Evolutionary conservation across 2,113 vertebrate species (phyloP).

Genomic region (Butorides virescens): DNA sequence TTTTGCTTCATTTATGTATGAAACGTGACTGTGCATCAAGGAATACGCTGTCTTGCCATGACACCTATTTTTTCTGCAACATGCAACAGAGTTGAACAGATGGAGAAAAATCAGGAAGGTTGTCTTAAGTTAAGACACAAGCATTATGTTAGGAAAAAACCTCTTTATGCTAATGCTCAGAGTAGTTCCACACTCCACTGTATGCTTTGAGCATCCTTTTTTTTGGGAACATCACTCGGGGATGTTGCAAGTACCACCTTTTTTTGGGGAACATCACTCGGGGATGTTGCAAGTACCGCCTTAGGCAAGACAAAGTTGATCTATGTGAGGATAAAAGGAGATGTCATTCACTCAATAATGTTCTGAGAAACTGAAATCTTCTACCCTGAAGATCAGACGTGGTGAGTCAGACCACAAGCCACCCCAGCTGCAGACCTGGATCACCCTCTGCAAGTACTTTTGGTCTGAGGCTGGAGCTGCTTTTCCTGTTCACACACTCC

Average conservation of each 20-base stretch:
- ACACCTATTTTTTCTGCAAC: neutral
- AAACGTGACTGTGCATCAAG: neutral
- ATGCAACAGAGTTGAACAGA: neutral
- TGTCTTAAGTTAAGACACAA: neutral
- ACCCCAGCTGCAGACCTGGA: neutral
- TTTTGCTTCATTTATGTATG: neutral
- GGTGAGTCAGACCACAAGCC: neutral
- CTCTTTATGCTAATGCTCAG: neutral
- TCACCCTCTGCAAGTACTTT: neutral
- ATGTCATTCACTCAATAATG: neutral
- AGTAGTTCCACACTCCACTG: neutral
- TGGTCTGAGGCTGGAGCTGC: neutral
- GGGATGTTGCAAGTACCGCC: neutral
- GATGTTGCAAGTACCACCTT: neutral
- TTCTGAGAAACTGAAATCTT: neutral
- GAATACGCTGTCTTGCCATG: fast-evolving
- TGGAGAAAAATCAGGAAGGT: neutral
- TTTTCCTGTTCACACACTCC: neutral
- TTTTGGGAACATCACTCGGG: neutral
- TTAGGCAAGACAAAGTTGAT: neutral
- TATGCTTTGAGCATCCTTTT: neutral
- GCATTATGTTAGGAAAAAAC: neutral
- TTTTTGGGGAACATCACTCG: neutral
- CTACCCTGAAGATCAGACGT: neutral
- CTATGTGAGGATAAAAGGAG: neutral